These are phyloP conservation scores for Nicator chloris DNA, from an alignment of 2,113 vertebrate genomes.

Conservation along the genomic window DNA sequence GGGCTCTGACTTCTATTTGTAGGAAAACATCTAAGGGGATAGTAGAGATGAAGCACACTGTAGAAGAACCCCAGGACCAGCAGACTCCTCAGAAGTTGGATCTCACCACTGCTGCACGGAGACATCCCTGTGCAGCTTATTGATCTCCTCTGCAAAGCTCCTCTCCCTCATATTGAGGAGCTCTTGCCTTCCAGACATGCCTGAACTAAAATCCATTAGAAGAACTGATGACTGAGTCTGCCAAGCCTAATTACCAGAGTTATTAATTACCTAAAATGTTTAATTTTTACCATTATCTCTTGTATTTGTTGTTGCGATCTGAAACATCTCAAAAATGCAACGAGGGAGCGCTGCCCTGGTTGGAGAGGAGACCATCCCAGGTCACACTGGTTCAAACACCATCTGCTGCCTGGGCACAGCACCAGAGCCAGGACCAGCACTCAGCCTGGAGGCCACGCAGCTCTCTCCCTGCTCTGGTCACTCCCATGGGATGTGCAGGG, in stretches of 20 bases:
- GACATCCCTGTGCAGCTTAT: not conserved
- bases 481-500: rapidly evolving
- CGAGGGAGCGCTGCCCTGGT: not conserved
- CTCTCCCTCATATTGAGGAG: not conserved
- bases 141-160: not conserved
- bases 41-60: not conserved
- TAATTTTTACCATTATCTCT: constrained; percentile 19
- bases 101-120: not conserved
- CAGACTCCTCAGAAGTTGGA: not conserved
- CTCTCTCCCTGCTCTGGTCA: not conserved
- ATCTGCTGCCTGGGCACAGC: not conserved
- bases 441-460: rapidly evolving
- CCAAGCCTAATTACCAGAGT: constrained; percentile 2
- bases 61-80: not conserved
- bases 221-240: not conserved
- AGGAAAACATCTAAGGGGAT: not conserved
- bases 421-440: not conserved
- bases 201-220: not conserved
- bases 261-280: constrained; percentile 48
- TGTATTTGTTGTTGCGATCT: not conserved
- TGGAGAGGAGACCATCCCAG: not conserved
- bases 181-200: not conserved
- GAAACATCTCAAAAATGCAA: not conserved
- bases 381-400: not conserved
- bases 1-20: not conserved